Evolutionary conservation across 2,113 vertebrate species (phyloP).

Genomic region (Saguinus midas): DNA sequence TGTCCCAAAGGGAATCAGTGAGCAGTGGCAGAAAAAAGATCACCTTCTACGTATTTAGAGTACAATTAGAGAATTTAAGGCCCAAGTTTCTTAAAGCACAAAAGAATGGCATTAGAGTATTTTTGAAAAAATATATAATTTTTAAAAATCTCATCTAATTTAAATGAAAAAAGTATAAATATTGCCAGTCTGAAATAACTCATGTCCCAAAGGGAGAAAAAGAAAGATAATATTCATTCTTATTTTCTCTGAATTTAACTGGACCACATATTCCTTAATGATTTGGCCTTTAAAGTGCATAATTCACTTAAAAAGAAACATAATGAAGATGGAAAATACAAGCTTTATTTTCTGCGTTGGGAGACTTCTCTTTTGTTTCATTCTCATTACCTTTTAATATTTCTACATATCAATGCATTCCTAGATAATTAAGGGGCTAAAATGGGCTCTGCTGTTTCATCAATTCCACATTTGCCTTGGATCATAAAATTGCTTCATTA

Average conservation of each 20-base stretch:
- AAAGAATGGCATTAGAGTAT: background rate
- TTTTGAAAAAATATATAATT: background rate
- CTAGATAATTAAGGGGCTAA: conserved; percentile 16
- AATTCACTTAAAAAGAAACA: conserved; percentile 3
- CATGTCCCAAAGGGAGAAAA: background rate
- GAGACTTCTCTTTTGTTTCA: conserved; percentile 21
- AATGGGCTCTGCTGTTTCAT: conserved; percentile 29
- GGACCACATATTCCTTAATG: background rate
- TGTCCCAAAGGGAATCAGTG: background rate
- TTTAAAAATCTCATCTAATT: background rate
- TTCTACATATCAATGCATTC: conserved; percentile 46
- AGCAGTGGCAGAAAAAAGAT: background rate
- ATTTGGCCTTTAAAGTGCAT: background rate
- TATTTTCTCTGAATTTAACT: background rate
- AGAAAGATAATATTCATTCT: background rate
- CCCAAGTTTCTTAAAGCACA: background rate
- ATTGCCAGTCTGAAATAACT: background rate
- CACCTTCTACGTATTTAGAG: background rate
- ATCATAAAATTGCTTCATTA: conserved; percentile 57
- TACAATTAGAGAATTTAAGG: background rate
- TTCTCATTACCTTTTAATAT: conserved; percentile 16
- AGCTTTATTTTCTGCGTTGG: conserved; percentile 16
- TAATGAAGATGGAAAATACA: background rate
- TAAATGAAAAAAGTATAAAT: background rate
- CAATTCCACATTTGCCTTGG: conserved; percentile 8